These are phyloP conservation scores for Eupithecia insigniata DNA, from an alignment of 2,888 invertebrate genomes.

Conservation along the genomic window DNA sequence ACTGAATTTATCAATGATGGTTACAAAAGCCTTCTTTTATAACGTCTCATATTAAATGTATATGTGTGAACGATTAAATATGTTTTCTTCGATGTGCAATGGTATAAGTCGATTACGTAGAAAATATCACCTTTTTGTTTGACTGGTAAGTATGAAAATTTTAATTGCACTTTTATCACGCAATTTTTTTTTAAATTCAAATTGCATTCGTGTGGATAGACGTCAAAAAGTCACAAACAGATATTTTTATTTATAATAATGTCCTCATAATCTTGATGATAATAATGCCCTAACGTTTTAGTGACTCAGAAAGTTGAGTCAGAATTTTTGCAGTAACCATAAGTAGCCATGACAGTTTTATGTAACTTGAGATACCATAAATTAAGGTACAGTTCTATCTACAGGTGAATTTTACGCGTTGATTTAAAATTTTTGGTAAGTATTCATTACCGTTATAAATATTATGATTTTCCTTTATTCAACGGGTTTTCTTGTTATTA, in stretches of 20 bases:
- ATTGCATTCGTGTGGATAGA: conserved; percentile 43
- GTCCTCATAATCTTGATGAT: conserved; percentile 38
- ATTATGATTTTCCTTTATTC: not conserved
- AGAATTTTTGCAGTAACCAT: conserved; percentile 41
- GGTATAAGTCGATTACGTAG: no score
- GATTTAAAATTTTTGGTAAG: not conserved
- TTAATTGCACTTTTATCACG: no score
- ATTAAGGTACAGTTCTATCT: not conserved
- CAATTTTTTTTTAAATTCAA: no score
- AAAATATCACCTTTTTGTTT: not conserved
- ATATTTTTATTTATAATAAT: conserved; percentile 54
- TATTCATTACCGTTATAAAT: not conserved
- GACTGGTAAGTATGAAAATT: no score
- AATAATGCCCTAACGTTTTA: conserved; percentile 43
- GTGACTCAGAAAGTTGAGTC: conserved; percentile 50
- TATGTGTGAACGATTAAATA: no score
- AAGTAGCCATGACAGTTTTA: conserved; percentile 36
- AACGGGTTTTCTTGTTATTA: not conserved
- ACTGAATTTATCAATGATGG: no score
- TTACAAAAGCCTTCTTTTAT: no score
- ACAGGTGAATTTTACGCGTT: not conserved
- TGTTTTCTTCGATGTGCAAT: no score
- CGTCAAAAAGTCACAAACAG: conserved; percentile 27
- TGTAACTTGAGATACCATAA: conserved; percentile 23
- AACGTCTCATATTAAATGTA: no score